phyloP scores from a whole-genome alignment of 2,888 invertebrate species.

The Hirtodrosophila alboralis region DNA sequence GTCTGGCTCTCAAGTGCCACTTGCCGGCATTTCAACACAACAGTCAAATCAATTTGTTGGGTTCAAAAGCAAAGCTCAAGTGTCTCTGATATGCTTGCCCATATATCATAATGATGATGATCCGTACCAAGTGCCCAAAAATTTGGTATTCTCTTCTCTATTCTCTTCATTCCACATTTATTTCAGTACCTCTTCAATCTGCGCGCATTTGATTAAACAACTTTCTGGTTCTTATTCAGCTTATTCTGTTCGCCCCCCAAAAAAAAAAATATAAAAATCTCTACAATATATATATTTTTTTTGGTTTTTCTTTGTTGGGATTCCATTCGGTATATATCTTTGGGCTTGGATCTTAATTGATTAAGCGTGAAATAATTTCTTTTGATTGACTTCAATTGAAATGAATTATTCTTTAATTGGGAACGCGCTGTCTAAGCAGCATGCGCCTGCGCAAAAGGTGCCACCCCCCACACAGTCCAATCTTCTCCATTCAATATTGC shows the following conservation, averaged over 20 bases:
- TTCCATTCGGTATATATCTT: conserved; percentile 8
- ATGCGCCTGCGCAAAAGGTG: conserved; percentile 57
- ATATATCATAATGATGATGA: conserved; percentile 68
- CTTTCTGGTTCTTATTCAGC: conserved; percentile 1
- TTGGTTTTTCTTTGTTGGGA: conserved; percentile 23
- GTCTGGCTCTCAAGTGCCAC: conserved; percentile 61
- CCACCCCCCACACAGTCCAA: too few species aligned
- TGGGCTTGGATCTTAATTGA: conserved; percentile 60
- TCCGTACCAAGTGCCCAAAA: conserved; percentile 24
- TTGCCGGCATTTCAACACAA: conserved; percentile 68
- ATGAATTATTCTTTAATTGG: conserved; percentile 80
- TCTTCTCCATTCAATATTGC: not conserved
- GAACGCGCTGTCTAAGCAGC: conserved; percentile 51
- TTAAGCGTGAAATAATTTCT: conserved; percentile 81
- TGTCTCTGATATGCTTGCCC: conserved; percentile 39
- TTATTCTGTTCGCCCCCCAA: conserved; percentile 2
- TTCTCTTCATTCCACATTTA: too few species aligned
- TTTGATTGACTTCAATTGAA: conserved; percentile 81
- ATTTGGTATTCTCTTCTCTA: too few species aligned
- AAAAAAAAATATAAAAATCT: too few species aligned
- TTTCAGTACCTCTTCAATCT: conserved; percentile 13
- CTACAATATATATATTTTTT: conserved; percentile 1
- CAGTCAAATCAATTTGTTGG: conserved; percentile 70
- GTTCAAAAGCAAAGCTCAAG: conserved; percentile 67
- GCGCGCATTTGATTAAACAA: conserved; percentile 25